A percentile compares a stretch with the other conserved stretches of the same genome.
These are phyloP conservation scores for Glareola pratincola DNA, from an alignment of 2,113 vertebrate genomes.

Conservation along the genomic window DNA sequence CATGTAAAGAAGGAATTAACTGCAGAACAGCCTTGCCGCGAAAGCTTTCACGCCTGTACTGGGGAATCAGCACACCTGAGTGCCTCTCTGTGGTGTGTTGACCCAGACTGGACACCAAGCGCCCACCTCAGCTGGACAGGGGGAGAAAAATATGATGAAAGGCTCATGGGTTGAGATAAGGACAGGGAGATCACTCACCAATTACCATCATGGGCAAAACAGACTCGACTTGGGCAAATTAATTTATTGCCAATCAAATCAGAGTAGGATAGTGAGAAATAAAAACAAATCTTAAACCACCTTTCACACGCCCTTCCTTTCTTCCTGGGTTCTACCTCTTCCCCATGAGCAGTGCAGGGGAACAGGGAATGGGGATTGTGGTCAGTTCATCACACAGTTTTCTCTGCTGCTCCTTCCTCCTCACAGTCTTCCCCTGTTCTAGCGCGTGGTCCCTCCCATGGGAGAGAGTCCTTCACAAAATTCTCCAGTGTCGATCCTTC, in stretches of 20 bases:
- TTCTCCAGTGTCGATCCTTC: background rate
- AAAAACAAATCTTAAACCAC: background rate
- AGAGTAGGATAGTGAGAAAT: background rate
- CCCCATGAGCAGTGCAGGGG: accelerated
- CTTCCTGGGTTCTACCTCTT: background rate
- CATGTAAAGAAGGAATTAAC: background rate
- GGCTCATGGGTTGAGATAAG: accelerated
- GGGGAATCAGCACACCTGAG: background rate
- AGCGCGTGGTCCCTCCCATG: accelerated
- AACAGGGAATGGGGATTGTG: accelerated
- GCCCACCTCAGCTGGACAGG: background rate
- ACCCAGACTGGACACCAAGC: accelerated
- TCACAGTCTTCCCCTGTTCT: background rate
- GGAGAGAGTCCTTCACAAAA: background rate
- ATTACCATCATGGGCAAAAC: accelerated
- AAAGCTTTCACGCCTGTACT: background rate
- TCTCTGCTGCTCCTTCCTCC: background rate
- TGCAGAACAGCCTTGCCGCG: background rate
- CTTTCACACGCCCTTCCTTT: background rate
- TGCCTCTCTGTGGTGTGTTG: background rate
- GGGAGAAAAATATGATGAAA: background rate
- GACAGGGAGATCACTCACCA: background rate
- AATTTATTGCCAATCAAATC: background rate
- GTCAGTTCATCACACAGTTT: background rate
- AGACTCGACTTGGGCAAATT: background rate